A percentile compares a stretch with the other conserved stretches of the same genome.
These are phyloP conservation scores for Alentia gelatinosa DNA, from an alignment of 2,888 invertebrate genomes.

Conservation along the genomic window DNA sequence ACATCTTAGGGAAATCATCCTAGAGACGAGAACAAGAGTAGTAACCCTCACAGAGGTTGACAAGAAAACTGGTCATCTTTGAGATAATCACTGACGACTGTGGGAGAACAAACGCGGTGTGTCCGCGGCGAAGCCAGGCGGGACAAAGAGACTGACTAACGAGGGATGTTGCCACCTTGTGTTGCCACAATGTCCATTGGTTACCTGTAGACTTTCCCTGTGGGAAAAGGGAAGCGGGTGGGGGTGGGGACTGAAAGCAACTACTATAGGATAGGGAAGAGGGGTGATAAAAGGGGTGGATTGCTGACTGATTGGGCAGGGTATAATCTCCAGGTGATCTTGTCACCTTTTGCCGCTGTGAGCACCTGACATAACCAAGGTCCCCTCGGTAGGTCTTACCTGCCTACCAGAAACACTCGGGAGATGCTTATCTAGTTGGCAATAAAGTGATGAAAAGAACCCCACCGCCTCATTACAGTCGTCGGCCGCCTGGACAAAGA, in stretches of 20 bases:
- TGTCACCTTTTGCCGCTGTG: neutral
- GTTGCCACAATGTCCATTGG: neutral
- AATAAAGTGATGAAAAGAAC: slow-evolving; percentile 16
- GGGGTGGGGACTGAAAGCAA: too few relatives aligned
- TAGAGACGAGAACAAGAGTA: too few relatives aligned
- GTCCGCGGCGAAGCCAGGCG: neutral
- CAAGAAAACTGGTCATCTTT: neutral
- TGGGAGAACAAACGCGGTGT: neutral
- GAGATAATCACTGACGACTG: neutral
- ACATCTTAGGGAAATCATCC: neutral
- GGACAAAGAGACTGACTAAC: neutral
- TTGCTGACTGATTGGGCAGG: neutral
- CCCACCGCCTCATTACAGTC: neutral
- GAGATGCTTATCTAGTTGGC: neutral
- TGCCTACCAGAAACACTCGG: neutral
- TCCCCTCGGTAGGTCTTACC: neutral
- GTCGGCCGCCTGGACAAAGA: neutral
- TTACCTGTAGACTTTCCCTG: neutral
- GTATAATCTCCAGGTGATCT: slow-evolving; percentile 1
- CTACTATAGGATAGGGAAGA: too few relatives aligned
- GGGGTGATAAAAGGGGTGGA: neutral
- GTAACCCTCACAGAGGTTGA: neutral
- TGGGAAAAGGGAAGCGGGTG: too few relatives aligned
- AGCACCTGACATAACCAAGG: slow-evolving; percentile 15
- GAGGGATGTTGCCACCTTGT: neutral